Conservation (phyloP, 2,113 vertebrate genomes). For the Bettongia penicillata region DNA sequence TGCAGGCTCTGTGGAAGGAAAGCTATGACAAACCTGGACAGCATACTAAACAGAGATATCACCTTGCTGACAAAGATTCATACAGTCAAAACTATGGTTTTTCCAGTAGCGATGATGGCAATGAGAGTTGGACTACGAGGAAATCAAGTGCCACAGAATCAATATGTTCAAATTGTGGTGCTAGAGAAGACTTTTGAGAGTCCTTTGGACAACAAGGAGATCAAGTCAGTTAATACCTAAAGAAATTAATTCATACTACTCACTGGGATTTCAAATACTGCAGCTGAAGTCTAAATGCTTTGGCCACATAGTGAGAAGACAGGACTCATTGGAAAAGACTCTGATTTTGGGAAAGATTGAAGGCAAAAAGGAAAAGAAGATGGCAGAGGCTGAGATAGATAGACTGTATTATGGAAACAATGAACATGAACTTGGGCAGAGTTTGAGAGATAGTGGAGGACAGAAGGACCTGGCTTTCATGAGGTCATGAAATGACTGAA, state of each 20-base stretch:
- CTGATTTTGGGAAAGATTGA: neutral
- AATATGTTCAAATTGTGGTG: neutral
- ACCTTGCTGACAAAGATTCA: neutral
- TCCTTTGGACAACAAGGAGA: neutral
- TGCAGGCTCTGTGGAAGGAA: neutral
- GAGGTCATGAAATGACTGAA: neutral
- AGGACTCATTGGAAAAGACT: neutral
- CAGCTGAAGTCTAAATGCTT: neutral
- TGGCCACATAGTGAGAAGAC: neutral
- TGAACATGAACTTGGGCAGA: neutral
- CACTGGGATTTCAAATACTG: neutral
- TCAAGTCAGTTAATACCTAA: neutral
- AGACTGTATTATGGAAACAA: neutral
- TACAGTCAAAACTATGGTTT: neutral
- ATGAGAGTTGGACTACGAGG: neutral
- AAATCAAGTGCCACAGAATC: neutral
- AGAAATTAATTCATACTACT: neutral
- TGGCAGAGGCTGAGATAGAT: neutral
- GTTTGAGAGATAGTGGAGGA: too few species aligned
- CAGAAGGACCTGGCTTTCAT: neutral
- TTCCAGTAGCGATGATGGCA: neutral
- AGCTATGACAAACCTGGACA: neutral
- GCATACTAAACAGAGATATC: neutral
- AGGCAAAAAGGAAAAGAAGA: neutral
- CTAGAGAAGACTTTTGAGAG: neutral